A percentile compares a stretch with the other conserved stretches of the same genome.
Evolutionary conservation across 2,797 vertebrate species (phyloP).

Genomic region (Sorex maritimensis): DNA sequence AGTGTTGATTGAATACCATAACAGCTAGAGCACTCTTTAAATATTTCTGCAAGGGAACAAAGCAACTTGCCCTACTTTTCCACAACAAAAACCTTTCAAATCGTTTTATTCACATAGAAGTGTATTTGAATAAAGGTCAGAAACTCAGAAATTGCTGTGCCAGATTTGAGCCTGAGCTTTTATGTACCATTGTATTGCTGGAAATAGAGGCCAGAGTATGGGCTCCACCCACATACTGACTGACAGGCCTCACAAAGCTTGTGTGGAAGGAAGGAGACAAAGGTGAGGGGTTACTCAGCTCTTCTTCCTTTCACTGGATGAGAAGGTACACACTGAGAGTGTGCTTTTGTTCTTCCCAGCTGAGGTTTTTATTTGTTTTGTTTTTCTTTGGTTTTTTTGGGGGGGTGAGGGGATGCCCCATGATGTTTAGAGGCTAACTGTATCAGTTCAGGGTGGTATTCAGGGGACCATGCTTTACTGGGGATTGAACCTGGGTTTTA

Average conservation of each 20-base stretch:
- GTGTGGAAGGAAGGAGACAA: not conserved
- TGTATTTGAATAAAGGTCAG: not conserved
- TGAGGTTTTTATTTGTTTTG: no score
- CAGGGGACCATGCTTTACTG: no score
- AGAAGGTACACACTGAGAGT: not conserved
- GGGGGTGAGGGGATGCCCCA: no score
- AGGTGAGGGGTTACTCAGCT: not conserved
- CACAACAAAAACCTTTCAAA: constrained; percentile 40
- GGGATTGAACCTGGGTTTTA: not conserved
- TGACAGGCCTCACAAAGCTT: not conserved
- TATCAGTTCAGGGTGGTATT: no score
- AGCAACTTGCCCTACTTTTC: constrained; percentile 51
- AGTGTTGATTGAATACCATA: not conserved
- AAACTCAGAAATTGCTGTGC: not conserved
- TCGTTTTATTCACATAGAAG: constrained; percentile 35
- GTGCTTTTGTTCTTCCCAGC: not conserved
- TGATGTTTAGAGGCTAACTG: no score
- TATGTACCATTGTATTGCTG: not conserved
- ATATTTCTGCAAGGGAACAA: constrained; percentile 10
- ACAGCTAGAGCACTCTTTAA: constrained; percentile 31
- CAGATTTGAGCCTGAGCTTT: not conserved
- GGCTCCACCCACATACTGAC: not conserved
- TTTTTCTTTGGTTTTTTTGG: no score
- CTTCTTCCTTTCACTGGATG: not conserved
- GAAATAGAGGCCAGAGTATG: not conserved